Evolutionary conservation across 1,140 invertebrate genomes (phyloP).

Genomic region (Copidosoma floridanum): DNA sequence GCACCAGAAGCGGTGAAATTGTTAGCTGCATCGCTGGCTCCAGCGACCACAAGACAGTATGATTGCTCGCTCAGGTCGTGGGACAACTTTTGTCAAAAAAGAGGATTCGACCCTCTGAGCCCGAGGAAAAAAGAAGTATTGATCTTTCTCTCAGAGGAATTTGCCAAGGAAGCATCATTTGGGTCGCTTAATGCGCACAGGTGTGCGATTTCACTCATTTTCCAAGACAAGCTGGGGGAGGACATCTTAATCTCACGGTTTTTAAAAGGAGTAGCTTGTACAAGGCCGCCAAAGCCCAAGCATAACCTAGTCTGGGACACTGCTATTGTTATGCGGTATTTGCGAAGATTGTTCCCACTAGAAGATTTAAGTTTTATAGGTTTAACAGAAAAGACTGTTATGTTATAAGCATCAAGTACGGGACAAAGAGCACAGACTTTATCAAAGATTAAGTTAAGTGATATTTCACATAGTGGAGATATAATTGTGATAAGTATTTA

Average conservation of each 20-base stretch:
- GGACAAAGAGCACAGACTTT: slow-evolving; percentile 4
- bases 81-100: not conserved
- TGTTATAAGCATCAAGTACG: slow-evolving; percentile 16
- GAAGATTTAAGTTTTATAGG: not conserved
- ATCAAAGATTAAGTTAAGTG: not conserved
- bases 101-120: slow-evolving; percentile 6
- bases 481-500: not conserved
- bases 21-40: not conserved
- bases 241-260: slow-evolving; percentile 26
- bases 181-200: slow-evolving; percentile 1
- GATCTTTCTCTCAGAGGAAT: slow-evolving; percentile 17
- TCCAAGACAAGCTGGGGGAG: slow-evolving; percentile 16
- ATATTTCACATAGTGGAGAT: not conserved
- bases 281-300: slow-evolving; percentile 18
- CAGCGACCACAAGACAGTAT: not conserved
- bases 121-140: not conserved
- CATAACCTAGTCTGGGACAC: slow-evolving; percentile 29
- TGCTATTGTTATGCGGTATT: slow-evolving; percentile 28
- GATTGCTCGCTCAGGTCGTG: not conserved
- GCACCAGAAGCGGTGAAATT: not conserved
- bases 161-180: slow-evolving; percentile 2
- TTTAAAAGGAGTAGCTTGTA: slow-evolving; percentile 30
- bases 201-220: slow-evolving; percentile 21
- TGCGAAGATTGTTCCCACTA: slow-evolving; percentile 25
- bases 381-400: slow-evolving; percentile 29